Evolutionary conservation across 1,140 invertebrate genomes (phyloP).

Genomic region (Drosophila azteca): DNA sequence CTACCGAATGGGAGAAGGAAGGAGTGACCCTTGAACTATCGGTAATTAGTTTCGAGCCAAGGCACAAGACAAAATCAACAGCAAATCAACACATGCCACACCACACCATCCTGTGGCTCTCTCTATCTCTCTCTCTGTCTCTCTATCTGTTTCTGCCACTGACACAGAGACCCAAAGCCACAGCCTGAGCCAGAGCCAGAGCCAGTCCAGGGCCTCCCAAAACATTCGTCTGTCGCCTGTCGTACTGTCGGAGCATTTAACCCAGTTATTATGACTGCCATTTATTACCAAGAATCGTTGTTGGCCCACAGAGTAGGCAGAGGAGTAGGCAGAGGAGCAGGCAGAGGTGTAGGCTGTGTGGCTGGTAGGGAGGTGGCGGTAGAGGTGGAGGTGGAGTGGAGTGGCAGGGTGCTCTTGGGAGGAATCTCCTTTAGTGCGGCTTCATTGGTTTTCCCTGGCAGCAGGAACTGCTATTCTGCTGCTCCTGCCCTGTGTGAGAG

Average conservation of each 20-base stretch:
- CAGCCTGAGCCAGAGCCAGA: conserved; percentile 23
- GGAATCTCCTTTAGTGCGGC: conserved; percentile 45
- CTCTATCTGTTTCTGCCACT: conserved; percentile 26
- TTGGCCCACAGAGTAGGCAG: conserved; percentile 10
- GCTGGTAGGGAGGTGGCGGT: too few species aligned
- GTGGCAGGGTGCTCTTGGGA: not conserved
- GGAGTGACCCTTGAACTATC: conserved; percentile 70
- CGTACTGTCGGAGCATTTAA: conserved; percentile 62
- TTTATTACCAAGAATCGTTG: conserved; percentile 69
- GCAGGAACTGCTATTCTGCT: not conserved
- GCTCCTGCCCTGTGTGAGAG: conserved; percentile 1
- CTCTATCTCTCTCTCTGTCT: not conserved
- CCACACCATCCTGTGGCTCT: too few species aligned
- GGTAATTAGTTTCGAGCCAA: conserved; percentile 69
- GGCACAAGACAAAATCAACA: conserved; percentile 65
- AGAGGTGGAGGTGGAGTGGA: too few species aligned
- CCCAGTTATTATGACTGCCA: conserved; percentile 80
- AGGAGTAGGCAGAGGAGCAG: not conserved
- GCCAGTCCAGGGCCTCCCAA: not conserved
- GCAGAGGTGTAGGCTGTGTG: not conserved
- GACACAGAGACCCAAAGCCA: conserved; percentile 56
- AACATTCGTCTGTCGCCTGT: too few species aligned
- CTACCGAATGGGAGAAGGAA: not conserved
- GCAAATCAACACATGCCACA: conserved; percentile 67
- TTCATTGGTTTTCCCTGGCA: conserved; percentile 31